Percentiles rank a stretch among this genome's conserved stretches.
Evolutionary conservation across 2,113 vertebrate genomes (phyloP).

Genomic region (Cyrtonyx montezumae): DNA sequence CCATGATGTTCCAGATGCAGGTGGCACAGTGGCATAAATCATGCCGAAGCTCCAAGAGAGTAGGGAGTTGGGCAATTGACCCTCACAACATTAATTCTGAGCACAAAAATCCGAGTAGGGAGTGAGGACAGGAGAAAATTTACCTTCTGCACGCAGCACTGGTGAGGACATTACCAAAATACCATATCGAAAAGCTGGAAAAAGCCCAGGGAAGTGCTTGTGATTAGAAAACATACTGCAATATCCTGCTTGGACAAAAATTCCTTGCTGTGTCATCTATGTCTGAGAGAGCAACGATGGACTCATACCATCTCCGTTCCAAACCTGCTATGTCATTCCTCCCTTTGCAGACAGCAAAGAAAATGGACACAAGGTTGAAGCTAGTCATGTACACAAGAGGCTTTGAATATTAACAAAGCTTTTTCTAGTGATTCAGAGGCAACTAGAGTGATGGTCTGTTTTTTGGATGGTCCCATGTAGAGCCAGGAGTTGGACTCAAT

Average conservation of each 20-base stretch:
- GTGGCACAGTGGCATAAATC: not conserved
- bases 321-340: not conserved
- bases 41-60: rapidly evolving
- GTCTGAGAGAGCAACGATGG: not conserved
- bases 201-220: not conserved
- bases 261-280: not conserved
- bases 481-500: no score
- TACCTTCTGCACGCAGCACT: not conserved
- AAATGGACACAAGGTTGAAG: not conserved
- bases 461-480: no score
- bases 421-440: not conserved
- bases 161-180: not conserved
- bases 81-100: not conserved
- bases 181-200: not conserved
- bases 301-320: not conserved
- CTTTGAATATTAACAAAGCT: not conserved
- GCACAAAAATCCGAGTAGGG: not conserved
- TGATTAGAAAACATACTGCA: not conserved
- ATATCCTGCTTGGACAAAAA: no score
- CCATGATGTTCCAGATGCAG: not conserved
- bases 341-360: not conserved
- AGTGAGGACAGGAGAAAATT: not conserved
- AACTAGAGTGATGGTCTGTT: no score
- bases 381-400: not conserved
- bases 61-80: not conserved